Conservation (phyloP, 2,113 vertebrate species). For the Microtus montanus region DNA sequence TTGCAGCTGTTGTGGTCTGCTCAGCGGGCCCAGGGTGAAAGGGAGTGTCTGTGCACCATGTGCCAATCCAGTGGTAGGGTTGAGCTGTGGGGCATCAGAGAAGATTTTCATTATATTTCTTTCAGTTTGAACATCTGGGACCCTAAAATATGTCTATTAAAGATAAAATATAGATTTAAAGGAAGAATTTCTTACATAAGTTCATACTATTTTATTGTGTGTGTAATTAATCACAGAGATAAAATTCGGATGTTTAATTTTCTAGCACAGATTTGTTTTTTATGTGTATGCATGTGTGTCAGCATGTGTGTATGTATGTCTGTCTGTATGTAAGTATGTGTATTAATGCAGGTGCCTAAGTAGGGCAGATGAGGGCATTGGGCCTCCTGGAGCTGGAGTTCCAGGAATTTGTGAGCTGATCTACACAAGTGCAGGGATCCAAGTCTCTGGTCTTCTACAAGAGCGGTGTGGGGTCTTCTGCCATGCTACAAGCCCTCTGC, state of each 20-base stretch:
- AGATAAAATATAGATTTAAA: constrained; percentile 15
- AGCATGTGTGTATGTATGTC: not conserved
- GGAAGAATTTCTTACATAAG: not conserved
- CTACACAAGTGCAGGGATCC: not conserved
- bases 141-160: constrained; percentile 12
- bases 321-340: not conserved
- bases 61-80: not conserved
- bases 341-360: too few species aligned
- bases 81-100: constrained; percentile 17
- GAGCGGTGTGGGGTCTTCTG: not conserved
- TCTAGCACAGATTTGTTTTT: not conserved
- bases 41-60: not conserved
- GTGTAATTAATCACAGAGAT: not conserved
- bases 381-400: not conserved
- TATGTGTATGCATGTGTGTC: not conserved
- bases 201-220: not conserved
- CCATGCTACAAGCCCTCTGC: not conserved
- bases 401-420: too few species aligned
- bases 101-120: not conserved
- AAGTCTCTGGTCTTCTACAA: not conserved
- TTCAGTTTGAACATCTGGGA: not conserved
- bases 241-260: not conserved
- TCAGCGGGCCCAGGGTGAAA: not conserved
- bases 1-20: constrained; percentile 41
- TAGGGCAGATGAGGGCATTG: not conserved